Conservation (phyloP, 2,113 vertebrate genomes). For the Psittacus erithacus region DNA sequence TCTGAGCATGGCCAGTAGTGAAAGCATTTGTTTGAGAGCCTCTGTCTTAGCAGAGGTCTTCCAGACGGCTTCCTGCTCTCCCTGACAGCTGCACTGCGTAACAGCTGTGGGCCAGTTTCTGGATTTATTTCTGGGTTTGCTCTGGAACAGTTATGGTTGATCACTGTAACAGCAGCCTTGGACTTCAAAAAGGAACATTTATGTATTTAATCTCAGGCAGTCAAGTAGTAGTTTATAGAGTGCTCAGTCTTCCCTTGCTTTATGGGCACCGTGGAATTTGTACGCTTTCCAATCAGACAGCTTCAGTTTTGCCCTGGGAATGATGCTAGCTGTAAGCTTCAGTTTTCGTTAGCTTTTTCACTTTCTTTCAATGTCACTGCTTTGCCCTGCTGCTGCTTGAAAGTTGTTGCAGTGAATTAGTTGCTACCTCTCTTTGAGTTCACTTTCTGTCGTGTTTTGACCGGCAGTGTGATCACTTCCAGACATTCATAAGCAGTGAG, state of each 20-base stretch:
- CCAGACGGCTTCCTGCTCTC: neutral
- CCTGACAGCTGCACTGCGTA: rapidly evolving
- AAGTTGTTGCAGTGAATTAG: neutral
- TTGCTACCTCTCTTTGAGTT: neutral
- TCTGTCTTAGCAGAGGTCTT: neutral
- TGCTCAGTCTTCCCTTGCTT: neutral
- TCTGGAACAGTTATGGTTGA: neutral
- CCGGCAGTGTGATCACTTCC: neutral
- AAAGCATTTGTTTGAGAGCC: neutral
- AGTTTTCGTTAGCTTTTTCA: neutral
- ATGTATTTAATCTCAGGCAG: neutral
- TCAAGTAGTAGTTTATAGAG: neutral
- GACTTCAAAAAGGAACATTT: neutral
- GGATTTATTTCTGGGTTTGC: neutral
- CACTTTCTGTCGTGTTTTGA: neutral
- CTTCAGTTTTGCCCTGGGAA: neutral
- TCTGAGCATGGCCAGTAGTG: neutral
- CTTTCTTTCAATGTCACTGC: neutral
- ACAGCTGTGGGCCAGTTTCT: neutral
- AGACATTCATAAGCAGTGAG: neutral
- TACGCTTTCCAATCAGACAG: neutral
- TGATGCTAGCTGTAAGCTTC: neutral
- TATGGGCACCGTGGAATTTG: neutral
- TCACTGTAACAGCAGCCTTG: neutral
- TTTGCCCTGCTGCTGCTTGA: neutral